phyloP scores from a whole-genome alignment of 1,140 invertebrate species.

The Anoplophora glabripennis region DNA sequence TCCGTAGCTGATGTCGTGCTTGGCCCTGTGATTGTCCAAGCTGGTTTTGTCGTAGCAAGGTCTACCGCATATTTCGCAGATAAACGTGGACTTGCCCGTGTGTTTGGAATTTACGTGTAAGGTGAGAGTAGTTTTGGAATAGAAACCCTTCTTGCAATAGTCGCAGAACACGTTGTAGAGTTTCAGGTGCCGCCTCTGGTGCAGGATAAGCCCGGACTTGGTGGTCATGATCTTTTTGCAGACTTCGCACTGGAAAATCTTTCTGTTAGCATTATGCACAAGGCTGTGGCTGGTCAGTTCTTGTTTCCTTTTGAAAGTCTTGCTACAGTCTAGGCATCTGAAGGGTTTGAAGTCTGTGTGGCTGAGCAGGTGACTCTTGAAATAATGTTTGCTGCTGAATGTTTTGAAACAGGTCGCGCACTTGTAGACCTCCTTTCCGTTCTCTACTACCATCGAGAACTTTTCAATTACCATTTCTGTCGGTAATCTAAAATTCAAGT shows the following conservation, averaged over 20 bases:
- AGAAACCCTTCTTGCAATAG: constrained; percentile 36
- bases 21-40: constrained; percentile 38
- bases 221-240: constrained; percentile 63
- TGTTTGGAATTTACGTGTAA: constrained; percentile 34
- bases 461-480: background rate
- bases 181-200: constrained; percentile 59
- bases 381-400: constrained; percentile 22
- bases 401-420: constrained; percentile 22
- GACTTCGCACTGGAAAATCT: constrained; percentile 38
- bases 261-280: constrained; percentile 23
- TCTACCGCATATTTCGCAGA: constrained; percentile 37
- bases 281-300: constrained; percentile 27
- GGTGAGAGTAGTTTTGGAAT: constrained; percentile 20
- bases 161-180: constrained; percentile 44
- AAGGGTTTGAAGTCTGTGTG: constrained; percentile 8
- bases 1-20: constrained; percentile 48
- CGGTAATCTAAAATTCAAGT: too few relatives aligned
- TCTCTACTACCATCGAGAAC: background rate
- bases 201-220: constrained; percentile 62
- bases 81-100: constrained; percentile 33
- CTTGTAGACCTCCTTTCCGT: constrained; percentile 17
- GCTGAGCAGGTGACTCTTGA: constrained; percentile 23
- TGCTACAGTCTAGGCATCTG: constrained; percentile 29
- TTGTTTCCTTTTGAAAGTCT: constrained; percentile 36
- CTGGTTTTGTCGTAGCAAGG: constrained; percentile 35